Base-by-base conservation (phyloP, 64 coral and sea anemone genomes). In the Exaiptasia diaphana region DNA sequence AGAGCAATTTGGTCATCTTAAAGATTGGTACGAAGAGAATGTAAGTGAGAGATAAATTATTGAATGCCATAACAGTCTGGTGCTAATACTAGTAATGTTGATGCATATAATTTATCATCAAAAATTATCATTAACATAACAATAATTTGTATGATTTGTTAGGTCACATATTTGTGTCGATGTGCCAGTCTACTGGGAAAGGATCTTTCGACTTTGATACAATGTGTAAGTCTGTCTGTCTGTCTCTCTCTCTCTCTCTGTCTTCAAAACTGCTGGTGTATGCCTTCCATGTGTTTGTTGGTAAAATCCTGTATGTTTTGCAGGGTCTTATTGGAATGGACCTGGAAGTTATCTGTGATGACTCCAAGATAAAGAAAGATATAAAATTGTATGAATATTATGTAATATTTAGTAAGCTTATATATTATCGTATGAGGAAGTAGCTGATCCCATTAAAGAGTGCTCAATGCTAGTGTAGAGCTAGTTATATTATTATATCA, bases 21-120 rank as follows among this genome's bases (percentile, higher is more conserved):
- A 94, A 70, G 53, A 59, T 17, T 94, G 91, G 91, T 94, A 89
- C 80, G 85, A 94, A 42, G 91, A 94, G 53, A 94, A 94, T 89
- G 91, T 94, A 89, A 94, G 91, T 57, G n/a, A n/a, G n/a, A n/a
- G n/a, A n/a, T 31, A 48, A 31, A 14, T 71, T 7, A 34, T 5
- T 27, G 27, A 13, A n/a, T 4, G 22, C 22, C 43, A 46, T 7
- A 46, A 46, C 15, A 8, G 15, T 46, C 6, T 46, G 43, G 43
- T 46, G 43, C 5, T 46, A 15, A 46, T 46, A 15, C 6, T 46
- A 46, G 43, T 46, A 15, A 46, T 46, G 43, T 6, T 6, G 43
- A 8, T 46, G 43, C n/a, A n/a, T n/a, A n/a, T n/a, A n/a, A n/a
- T n/a, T n/a, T n/a, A n/a, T n/a, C n/a, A n/a, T n/a, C n/a, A n/a